Evolutionary conservation across 1,140 invertebrate genomes (phyloP).

Genomic region (Thalassaphorura encarpata): DNA sequence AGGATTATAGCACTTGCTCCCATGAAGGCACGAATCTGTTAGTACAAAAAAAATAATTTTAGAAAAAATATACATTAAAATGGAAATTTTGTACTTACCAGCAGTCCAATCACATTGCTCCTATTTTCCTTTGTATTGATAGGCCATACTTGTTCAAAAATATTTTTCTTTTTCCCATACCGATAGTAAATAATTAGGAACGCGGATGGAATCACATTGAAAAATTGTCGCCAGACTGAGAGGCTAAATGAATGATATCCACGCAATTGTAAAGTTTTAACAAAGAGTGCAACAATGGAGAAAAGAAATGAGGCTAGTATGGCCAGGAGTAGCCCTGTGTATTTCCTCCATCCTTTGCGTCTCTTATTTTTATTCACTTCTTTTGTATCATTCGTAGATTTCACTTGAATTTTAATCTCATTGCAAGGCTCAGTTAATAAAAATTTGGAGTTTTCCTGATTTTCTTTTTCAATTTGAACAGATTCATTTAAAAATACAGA

Average conservation of each 20-base stretch:
- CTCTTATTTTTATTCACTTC: too few species aligned
- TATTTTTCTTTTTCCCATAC: not conserved
- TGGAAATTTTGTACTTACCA: too few species aligned
- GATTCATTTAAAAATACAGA: too few species aligned
- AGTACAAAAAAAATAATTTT: too few species aligned
- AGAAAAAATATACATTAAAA: too few species aligned
- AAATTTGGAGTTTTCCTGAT: too few species aligned
- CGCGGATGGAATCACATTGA: not conserved
- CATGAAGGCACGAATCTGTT: not conserved
- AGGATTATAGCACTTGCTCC: not conserved
- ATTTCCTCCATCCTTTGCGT: too few species aligned
- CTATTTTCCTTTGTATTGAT: not conserved
- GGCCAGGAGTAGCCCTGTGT: too few species aligned
- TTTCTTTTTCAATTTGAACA: too few species aligned
- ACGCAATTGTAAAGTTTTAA: not conserved
- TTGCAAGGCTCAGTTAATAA: too few species aligned
- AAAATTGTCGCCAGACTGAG: not conserved
- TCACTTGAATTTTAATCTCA: too few species aligned
- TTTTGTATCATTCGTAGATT: too few species aligned
- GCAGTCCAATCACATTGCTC: not conserved
- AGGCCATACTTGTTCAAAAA: not conserved
- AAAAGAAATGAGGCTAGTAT: not conserved
- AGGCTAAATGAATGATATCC: not conserved
- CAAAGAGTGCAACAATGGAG: not conserved
- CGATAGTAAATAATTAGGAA: not conserved